Conservation (phyloP, 1,140 invertebrate species). For the Drosophila mauritiana region DNA sequence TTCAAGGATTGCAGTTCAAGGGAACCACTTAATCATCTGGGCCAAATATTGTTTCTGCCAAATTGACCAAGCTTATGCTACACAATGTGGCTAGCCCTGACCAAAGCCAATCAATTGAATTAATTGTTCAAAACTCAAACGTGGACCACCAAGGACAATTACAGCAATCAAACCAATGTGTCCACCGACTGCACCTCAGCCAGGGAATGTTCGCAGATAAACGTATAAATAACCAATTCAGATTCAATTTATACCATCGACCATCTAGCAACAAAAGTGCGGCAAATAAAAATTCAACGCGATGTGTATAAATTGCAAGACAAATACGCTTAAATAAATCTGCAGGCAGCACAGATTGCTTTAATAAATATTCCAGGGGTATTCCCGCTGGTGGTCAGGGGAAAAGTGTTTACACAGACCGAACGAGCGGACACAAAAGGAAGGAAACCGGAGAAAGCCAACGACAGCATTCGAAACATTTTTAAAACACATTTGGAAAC, state of each 20-base stretch:
- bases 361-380: constrained; percentile 71
- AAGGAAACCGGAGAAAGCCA: constrained; percentile 51
- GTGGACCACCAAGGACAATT: constrained; percentile 8
- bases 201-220: constrained; percentile 4
- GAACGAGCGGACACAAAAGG: constrained; percentile 13
- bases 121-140: constrained; percentile 1
- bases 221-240: constrained; percentile 38
- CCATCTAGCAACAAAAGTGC: constrained; percentile 11
- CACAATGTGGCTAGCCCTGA: constrained; percentile 6
- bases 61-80: background rate
- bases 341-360: constrained; percentile 67
- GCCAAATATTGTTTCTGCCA: background rate
- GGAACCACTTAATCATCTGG: background rate
- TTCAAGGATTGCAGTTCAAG: no score
- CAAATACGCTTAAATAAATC: constrained; percentile 75
- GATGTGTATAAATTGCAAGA: constrained; percentile 64
- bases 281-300: constrained; percentile 14
- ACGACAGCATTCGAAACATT: constrained; percentile 70
- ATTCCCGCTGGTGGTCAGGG: background rate
- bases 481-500: constrained; percentile 80
- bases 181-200: constrained; percentile 2
- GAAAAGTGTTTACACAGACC: constrained; percentile 67
- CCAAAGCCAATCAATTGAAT: constrained; percentile 3
- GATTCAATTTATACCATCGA: constrained; percentile 27
- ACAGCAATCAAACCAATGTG: constrained; percentile 9